These are phyloP conservation scores for Samia ricini DNA, from an alignment of 1,140 invertebrate genomes.

Conservation along the genomic window DNA sequence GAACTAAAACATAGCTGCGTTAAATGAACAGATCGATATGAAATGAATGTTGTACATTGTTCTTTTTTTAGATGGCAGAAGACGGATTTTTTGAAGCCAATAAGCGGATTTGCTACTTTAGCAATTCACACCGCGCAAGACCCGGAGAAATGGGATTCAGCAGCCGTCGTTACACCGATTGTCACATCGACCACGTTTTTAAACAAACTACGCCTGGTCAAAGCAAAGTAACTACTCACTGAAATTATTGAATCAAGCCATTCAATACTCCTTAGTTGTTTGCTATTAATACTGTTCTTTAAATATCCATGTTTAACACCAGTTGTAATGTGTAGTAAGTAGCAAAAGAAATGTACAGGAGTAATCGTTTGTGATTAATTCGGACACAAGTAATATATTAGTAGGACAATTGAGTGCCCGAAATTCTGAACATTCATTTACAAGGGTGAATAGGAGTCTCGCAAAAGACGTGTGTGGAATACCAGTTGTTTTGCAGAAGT, in stretches of 20 bases:
- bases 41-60: neutral
- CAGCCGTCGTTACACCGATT: conserved; percentile 92
- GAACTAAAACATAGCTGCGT: neutral
- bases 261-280: too few relatives aligned
- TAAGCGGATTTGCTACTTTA: conserved; percentile 87
- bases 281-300: too few relatives aligned
- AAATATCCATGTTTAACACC: too few relatives aligned
- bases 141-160: conserved; percentile 89
- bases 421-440: too few relatives aligned
- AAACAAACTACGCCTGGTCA: conserved; percentile 92
- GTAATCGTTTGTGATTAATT: too few relatives aligned
- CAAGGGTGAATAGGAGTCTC: too few relatives aligned
- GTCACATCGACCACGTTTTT: conserved; percentile 95
- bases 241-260: neutral
- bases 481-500: too few relatives aligned
- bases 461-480: too few relatives aligned
- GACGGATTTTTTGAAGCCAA: conserved; percentile 62
- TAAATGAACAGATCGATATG: neutral
- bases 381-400: too few relatives aligned
- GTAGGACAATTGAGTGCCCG: too few relatives aligned
- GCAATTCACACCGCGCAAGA: conserved; percentile 95
- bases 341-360: too few relatives aligned
- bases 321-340: too few relatives aligned
- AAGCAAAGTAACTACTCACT: conserved; percentile 81
- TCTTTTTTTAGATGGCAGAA: conserved; percentile 45